Conservation (phyloP, 2,113 vertebrate genomes). For the Grallaria varia region DNA sequence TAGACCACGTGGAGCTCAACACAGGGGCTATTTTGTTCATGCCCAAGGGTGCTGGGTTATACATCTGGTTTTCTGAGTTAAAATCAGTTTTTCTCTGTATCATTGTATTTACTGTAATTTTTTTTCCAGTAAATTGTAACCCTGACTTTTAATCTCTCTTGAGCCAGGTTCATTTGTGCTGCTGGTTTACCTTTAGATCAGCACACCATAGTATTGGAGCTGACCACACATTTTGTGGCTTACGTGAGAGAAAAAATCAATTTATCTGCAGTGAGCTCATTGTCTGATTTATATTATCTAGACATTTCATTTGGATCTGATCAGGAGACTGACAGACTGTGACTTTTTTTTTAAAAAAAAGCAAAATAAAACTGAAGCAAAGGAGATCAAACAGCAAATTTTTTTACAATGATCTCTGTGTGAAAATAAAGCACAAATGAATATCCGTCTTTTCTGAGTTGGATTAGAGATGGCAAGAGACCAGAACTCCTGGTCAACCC, state of each 20-base stretch:
- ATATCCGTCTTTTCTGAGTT: background rate
- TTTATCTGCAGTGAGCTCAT: background rate
- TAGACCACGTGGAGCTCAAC: too few species aligned
- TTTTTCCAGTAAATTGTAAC: too few species aligned
- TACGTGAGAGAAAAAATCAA: background rate
- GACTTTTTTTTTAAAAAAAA: background rate
- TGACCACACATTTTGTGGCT: background rate
- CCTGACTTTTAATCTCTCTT: too few species aligned
- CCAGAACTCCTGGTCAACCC: background rate
- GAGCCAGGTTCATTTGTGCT: too few species aligned
- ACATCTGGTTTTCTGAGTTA: too few species aligned
- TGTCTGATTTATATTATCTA: background rate
- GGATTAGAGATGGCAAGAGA: background rate
- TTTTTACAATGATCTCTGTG: background rate
- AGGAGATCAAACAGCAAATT: background rate
- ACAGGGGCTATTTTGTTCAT: too few species aligned
- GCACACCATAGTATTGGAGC: background rate
- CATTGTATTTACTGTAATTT: too few species aligned
- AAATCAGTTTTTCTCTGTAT: too few species aligned
- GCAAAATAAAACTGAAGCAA: background rate
- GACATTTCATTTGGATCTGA: background rate
- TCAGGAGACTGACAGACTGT: background rate
- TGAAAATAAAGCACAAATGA: background rate
- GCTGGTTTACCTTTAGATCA: too few species aligned
- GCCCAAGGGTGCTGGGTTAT: too few species aligned